These are phyloP conservation scores for Malaclemys terrapin DNA, from an alignment of 2,113 vertebrate species.

Conservation along the genomic window DNA sequence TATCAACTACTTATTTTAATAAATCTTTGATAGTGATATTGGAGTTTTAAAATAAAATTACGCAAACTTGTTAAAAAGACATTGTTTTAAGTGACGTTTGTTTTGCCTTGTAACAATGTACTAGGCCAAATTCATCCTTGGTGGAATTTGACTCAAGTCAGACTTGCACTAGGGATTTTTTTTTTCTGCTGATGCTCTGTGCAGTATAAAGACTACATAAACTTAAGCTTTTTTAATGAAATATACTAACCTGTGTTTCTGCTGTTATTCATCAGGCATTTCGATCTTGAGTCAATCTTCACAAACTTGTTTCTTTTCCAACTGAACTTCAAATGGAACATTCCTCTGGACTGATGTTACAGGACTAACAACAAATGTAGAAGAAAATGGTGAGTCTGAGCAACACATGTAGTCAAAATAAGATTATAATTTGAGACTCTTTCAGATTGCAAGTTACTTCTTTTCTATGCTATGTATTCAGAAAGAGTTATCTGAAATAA, in stretches of 20 bases:
- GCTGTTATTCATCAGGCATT: not conserved
- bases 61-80: too few species aligned
- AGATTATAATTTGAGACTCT: not conserved
- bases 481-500: not conserved
- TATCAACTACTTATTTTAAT: too few species aligned
- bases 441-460: not conserved
- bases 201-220: not conserved
- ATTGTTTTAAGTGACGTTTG: not conserved
- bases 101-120: not conserved
- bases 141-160: not conserved
- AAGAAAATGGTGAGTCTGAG: not conserved
- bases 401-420: not conserved
- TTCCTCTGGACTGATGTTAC: not conserved
- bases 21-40: too few species aligned
- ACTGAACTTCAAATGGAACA: not conserved
- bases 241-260: not conserved
- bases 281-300: not conserved
- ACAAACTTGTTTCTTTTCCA: not conserved
- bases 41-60: too few species aligned
- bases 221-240: not conserved
- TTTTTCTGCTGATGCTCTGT: not conserved
- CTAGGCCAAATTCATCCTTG: not conserved
- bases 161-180: not conserved
- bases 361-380: not conserved
- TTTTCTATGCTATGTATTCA: not conserved